phyloP scores from a whole-genome alignment of 2,113 vertebrate species.

The Ptilonorhynchus violaceus region DNA sequence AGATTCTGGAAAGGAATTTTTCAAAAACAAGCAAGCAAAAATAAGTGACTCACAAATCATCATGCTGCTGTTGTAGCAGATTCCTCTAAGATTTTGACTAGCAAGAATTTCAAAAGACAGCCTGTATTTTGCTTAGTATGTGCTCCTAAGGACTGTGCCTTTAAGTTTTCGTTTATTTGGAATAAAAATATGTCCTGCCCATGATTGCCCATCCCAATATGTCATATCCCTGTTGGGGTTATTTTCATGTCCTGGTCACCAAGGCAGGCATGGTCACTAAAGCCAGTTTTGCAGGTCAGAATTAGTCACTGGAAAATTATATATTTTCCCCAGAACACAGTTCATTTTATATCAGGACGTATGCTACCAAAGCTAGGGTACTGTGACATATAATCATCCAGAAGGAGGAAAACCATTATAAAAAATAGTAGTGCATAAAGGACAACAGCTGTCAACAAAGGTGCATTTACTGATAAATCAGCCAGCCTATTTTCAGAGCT shows the following conservation, averaged over 20 bases:
- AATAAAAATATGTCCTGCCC: background rate
- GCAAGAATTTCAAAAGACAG: background rate
- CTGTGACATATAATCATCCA: background rate
- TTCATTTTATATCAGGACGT: background rate
- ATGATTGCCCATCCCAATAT: no score
- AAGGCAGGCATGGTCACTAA: background rate
- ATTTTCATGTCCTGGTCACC: background rate
- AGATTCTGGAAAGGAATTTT: background rate
- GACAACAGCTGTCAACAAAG: constrained; percentile 50
- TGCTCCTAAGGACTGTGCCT: background rate
- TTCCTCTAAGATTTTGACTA: background rate
- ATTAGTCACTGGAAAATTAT: background rate
- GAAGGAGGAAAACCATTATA: background rate
- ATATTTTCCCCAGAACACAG: background rate
- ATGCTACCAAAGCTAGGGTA: background rate
- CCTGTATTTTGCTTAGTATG: background rate
- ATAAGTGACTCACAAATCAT: background rate
- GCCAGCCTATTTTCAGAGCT: background rate
- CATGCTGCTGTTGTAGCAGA: background rate
- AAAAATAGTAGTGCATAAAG: constrained; percentile 40
- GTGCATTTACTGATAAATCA: constrained; percentile 47
- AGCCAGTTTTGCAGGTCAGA: background rate
- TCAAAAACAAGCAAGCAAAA: background rate
- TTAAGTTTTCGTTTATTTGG: background rate
- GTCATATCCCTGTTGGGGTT: background rate